These are phyloP conservation scores for Panzeria rudis DNA, from an alignment of 2,888 invertebrate genomes.

Conservation along the genomic window DNA sequence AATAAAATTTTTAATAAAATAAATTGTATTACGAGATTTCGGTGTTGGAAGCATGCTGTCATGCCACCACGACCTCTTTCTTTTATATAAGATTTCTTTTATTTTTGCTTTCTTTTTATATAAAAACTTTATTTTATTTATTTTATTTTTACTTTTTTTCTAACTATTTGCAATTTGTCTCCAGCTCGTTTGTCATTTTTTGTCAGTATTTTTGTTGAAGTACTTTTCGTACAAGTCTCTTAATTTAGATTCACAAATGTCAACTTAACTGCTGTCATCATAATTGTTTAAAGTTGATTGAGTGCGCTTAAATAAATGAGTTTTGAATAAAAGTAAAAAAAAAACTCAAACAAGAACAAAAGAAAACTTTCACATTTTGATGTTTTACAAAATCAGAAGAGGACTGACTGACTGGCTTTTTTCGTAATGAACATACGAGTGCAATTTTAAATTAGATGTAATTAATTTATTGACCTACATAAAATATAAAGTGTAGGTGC, in stretches of 20 bases:
- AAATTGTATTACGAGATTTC: neutral
- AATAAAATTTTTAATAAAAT: neutral
- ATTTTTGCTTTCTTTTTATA: constrained; percentile 13
- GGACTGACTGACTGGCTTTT: constrained; percentile 1
- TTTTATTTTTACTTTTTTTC: neutral
- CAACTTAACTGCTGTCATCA: constrained; percentile 68
- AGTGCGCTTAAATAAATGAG: constrained; percentile 65
- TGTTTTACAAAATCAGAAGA: constrained; percentile 29
- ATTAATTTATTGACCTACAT: constrained; percentile 26
- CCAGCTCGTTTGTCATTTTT: constrained; percentile 45
- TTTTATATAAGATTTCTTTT: constrained; percentile 1
- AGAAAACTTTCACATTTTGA: constrained; percentile 25
- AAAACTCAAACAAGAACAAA: neutral
- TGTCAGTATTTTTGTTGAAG: constrained; percentile 56
- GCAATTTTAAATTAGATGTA: constrained; percentile 4
- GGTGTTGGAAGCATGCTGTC: neutral
- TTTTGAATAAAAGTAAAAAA: constrained; percentile 35
- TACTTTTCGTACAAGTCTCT: constrained; percentile 66
- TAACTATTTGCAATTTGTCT: constrained; percentile 53
- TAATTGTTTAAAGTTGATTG: constrained; percentile 69
- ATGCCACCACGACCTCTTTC: constrained; percentile 34
- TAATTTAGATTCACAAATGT: constrained; percentile 69
- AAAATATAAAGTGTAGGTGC: neutral
- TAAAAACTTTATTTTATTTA: constrained; percentile 17
- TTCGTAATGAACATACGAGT: neutral